phyloP scores from a whole-genome alignment of 2,113 vertebrate genomes.

The Benitochromis conjunctus region DNA sequence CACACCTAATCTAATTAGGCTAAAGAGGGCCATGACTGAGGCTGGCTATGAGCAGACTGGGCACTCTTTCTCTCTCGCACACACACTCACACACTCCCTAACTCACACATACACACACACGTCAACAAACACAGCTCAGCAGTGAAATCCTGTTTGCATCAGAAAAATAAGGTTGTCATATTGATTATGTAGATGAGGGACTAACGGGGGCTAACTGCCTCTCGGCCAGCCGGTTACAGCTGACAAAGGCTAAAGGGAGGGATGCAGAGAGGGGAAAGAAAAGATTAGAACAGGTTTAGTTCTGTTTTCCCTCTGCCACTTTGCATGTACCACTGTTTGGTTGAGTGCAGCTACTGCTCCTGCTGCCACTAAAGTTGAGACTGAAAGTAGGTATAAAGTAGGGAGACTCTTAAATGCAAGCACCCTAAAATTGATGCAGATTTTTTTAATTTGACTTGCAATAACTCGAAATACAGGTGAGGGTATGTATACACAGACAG shows the following conservation, averaged over 20 bases:
- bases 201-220: conserved; percentile 79
- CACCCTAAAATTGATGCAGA: not conserved
- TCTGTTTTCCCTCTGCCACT: conserved; percentile 38
- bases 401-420: not conserved
- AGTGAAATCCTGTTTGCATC: conserved; percentile 97
- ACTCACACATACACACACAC: conserved; percentile 43
- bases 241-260: conserved; percentile 85
- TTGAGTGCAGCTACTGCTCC: not conserved
- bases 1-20: conserved; percentile 98
- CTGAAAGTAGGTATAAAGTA: not conserved
- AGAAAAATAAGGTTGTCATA: conserved; percentile 99
- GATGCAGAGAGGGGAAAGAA: conserved; percentile 51
- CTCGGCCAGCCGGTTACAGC: conserved; percentile 83
- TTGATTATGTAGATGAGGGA: conserved; percentile 96
- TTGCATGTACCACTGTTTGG: conserved; percentile 20
- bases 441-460: not conserved
- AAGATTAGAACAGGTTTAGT: conserved; percentile 63
- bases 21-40: conserved; percentile 98
- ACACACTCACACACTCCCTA: conserved; percentile 67
- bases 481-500: not conserved
- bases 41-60: conserved; percentile 78
- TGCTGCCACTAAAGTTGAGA: not conserved
- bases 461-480: not conserved
- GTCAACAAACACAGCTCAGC: conserved; percentile 82
- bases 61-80: conserved; percentile 1